phyloP scores from a whole-genome alignment of 2,888 invertebrate species.

The Romanomermis culicivorax region DNA sequence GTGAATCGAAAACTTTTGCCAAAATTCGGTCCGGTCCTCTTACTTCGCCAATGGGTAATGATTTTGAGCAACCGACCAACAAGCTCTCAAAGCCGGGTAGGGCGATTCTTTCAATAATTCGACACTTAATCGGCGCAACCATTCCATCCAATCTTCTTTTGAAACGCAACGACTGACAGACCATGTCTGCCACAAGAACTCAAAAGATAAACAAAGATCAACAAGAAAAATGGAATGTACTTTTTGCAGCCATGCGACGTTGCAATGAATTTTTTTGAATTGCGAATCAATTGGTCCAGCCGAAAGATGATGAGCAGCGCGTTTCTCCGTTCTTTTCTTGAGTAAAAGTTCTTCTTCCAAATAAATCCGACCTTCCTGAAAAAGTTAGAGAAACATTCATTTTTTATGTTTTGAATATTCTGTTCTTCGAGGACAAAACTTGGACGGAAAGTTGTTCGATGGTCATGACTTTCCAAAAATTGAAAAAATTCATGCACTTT shows the following conservation, averaged over 20 bases:
- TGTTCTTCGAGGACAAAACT: too few relatives aligned
- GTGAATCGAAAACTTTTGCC: too few relatives aligned
- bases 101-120: slow-evolving; percentile 83
- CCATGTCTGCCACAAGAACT: slow-evolving; percentile 44
- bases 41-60: slow-evolving; percentile 68
- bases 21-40: too few relatives aligned
- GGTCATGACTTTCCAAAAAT: too few relatives aligned
- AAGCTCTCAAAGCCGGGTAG: slow-evolving; percentile 76
- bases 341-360: neutral
- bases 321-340: neutral
- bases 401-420: too few relatives aligned
- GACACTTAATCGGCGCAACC: slow-evolving; percentile 72
- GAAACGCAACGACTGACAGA: slow-evolving; percentile 74
- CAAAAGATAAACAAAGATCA: neutral
- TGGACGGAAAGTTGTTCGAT: too few relatives aligned
- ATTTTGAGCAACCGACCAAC: slow-evolving; percentile 70
- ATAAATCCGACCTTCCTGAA: neutral
- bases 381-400: too few relatives aligned
- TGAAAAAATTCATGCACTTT: too few relatives aligned
- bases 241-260: neutral
- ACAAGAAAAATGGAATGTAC: neutral
- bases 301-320: neutral
- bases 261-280: neutral
- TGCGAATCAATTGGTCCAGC: neutral
- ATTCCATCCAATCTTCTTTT: slow-evolving; percentile 96